A percentile compares a stretch with the other conserved stretches of the same genome.
Evolutionary conservation across 2,797 vertebrate species (phyloP).

Genomic region (Thunnus albacares): DNA sequence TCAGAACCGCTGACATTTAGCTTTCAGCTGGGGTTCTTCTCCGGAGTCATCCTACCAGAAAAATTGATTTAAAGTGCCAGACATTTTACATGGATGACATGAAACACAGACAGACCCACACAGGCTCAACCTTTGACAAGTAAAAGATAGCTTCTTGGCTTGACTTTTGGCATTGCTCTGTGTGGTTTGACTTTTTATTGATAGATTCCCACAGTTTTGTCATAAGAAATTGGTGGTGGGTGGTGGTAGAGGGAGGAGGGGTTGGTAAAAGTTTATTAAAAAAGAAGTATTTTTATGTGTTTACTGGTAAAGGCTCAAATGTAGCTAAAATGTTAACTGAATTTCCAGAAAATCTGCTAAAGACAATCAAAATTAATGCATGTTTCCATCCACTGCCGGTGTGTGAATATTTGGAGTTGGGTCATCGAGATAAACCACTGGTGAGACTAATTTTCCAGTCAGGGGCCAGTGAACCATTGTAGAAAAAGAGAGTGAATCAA

Average conservation of each 20-base stretch:
- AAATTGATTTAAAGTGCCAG: conserved; percentile 63
- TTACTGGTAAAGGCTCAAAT: background rate
- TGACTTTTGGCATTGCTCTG: background rate
- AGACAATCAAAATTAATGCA: no score
- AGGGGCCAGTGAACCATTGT: no score
- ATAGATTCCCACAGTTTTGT: background rate
- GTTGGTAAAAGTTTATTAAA: no score
- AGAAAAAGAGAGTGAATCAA: no score
- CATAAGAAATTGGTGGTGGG: background rate
- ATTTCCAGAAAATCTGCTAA: no score
- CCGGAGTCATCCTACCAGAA: conserved; percentile 66
- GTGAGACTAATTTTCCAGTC: no score
- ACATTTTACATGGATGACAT: conserved; percentile 69
- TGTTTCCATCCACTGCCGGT: no score
- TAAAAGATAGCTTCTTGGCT: conserved; percentile 32
- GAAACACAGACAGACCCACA: conserved; percentile 35
- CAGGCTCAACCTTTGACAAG: conserved; percentile 49
- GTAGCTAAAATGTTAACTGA: no score
- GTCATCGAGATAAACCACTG: no score
- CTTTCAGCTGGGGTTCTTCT: conserved; percentile 55
- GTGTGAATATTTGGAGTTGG: no score
- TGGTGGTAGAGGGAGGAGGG: no score
- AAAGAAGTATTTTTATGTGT: background rate
- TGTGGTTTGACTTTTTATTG: background rate
- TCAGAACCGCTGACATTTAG: conserved; percentile 77